phyloP scores from a whole-genome alignment of 37 sponge, comb jelly and placozoan genomes.

The Halichondria panicea region DNA sequence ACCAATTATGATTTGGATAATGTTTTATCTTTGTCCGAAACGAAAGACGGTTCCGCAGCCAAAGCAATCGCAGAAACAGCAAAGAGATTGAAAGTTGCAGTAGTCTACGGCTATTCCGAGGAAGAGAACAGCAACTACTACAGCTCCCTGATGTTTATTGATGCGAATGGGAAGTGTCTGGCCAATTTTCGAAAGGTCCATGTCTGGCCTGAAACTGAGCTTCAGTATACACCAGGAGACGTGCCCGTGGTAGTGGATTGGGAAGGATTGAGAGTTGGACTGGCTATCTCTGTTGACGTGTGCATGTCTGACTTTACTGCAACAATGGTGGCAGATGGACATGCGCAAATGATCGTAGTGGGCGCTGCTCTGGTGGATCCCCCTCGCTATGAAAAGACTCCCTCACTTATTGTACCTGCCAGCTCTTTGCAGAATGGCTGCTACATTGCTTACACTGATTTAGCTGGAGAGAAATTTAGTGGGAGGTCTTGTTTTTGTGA shows the following conservation, averaged over 20 bases:
- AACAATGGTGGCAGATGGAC: constrained; percentile 24
- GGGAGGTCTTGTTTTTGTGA: constrained; percentile 29
- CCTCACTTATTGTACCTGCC: constrained; percentile 14
- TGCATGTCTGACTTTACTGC: constrained; percentile 33
- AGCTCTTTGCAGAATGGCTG: constrained; percentile 38
- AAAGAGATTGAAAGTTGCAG: constrained; percentile 17
- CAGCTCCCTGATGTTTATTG: constrained; percentile 35
- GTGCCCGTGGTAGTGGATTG: constrained; percentile 30
- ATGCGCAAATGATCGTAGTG: constrained; percentile 20
- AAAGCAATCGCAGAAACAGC: constrained; percentile 22
- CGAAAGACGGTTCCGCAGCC: constrained; percentile 2
- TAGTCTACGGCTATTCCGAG: constrained; percentile 36
- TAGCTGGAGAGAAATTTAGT: constrained; percentile 26
- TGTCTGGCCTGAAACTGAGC: not conserved
- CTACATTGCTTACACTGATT: constrained; percentile 29
- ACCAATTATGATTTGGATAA: not conserved
- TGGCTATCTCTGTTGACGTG: constrained; percentile 38
- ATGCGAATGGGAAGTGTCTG: constrained; percentile 10
- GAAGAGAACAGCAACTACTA: constrained; percentile 16
- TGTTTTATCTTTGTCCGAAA: constrained; percentile 12
- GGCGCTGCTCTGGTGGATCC: constrained; percentile 19
- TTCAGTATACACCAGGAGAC: constrained; percentile 24
- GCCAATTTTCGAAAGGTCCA: constrained; percentile 41
- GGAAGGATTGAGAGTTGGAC: constrained; percentile 29
- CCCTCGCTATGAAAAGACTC: constrained; percentile 11